These are phyloP conservation scores for Sebastes nivosus DNA, from an alignment of 2,797 vertebrate species.

Conservation along the genomic window DNA sequence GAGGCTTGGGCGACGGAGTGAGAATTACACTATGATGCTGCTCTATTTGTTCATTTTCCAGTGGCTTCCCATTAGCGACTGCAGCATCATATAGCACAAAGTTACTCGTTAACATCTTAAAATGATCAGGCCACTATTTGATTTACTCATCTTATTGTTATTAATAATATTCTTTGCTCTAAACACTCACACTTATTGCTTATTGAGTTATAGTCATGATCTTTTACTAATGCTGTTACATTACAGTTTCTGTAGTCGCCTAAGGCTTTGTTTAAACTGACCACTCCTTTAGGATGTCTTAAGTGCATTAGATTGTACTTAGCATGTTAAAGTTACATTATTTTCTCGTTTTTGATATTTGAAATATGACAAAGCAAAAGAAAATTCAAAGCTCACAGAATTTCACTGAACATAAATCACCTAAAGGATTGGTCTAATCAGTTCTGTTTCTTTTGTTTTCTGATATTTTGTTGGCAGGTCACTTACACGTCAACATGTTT, in stretches of 20 bases:
- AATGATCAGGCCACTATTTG: slow-evolving; percentile 2
- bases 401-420: slow-evolving; percentile 75
- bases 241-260: slow-evolving; percentile 83
- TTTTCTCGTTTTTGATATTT: neutral
- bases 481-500: slow-evolving; percentile 90
- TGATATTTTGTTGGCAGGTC: slow-evolving; percentile 90
- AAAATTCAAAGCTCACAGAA: neutral
- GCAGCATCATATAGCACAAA: slow-evolving; percentile 32
- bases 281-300: slow-evolving; percentile 97
- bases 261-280: slow-evolving; percentile 95
- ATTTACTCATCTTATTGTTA: neutral
- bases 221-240: slow-evolving; percentile 65
- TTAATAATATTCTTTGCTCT: neutral
- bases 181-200: slow-evolving; percentile 1
- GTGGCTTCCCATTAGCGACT: neutral
- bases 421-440: slow-evolving; percentile 96
- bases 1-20: slow-evolving; percentile 91
- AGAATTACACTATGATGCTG: slow-evolving; percentile 66
- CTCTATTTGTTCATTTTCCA: slow-evolving; percentile 12
- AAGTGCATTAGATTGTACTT: slow-evolving; percentile 8
- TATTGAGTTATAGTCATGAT: neutral
- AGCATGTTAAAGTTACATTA: neutral
- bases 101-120: neutral
- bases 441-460: slow-evolving; percentile 77
- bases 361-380: neutral